Evolutionary conservation across 2,888 invertebrate genomes (phyloP).

Genomic region (Macrophya annulata): DNA sequence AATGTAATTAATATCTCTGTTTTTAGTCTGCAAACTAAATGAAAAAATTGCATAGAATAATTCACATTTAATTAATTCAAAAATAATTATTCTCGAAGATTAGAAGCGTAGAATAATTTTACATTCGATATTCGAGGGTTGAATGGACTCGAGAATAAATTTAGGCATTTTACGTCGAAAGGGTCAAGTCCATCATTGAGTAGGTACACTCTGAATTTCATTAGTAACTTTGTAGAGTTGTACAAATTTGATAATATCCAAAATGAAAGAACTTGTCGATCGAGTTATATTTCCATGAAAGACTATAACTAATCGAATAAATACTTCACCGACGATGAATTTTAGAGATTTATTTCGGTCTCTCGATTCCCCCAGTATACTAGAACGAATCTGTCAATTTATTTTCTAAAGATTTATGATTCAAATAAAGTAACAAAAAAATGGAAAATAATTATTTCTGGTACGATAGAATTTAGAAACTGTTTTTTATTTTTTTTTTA

Average conservation of each 20-base stretch:
- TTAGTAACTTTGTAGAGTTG: background rate
- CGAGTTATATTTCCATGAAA: background rate
- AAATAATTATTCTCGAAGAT: background rate
- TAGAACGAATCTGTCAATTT: background rate
- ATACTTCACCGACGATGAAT: slow-evolving; percentile 10
- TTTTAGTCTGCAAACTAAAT: too few relatives aligned
- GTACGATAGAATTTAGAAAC: too few relatives aligned
- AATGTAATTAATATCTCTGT: too few relatives aligned
- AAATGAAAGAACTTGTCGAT: background rate
- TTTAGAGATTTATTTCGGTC: background rate
- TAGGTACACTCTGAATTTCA: background rate
- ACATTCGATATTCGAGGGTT: background rate
- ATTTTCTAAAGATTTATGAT: background rate
- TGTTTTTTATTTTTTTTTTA: too few relatives aligned
- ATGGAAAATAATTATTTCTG: background rate
- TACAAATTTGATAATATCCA: slow-evolving; percentile 10
- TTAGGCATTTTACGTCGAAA: background rate
- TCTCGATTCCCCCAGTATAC: background rate
- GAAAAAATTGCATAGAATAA: background rate
- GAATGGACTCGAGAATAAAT: background rate
- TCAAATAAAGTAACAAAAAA: background rate
- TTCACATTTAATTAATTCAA: background rate
- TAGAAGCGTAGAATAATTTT: background rate
- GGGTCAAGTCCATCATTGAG: background rate
- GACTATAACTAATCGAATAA: slow-evolving; percentile 4